Evolutionary conservation across 2,797 vertebrate genomes (phyloP), one percentile per base, ranked within the genome.

Genomic region (Enteromius afrohamiltoni): DNA sequence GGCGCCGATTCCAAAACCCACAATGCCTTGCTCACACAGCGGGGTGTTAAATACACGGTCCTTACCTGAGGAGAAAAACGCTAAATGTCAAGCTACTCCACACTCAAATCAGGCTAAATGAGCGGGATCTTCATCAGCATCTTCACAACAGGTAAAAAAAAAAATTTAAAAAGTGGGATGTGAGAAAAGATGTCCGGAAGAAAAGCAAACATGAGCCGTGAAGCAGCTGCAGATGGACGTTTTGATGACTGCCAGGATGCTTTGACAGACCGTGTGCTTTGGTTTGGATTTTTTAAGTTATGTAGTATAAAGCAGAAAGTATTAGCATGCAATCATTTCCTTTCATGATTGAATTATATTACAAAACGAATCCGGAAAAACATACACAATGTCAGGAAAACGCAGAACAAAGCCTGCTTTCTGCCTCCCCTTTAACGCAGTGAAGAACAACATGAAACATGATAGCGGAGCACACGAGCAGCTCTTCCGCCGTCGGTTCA

Each of bases 21-120:
- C 98, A 88, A 99, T 99, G 80, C 98, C 98, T 91, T 99, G 98
- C 91, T 99, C 98, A 93, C 98, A 99, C 76, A 99, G 93, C 0
- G 98, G 98, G 3, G 98, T 99, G 92, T 99, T 99, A 91, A 99
- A 99, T 88, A 99, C 97, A 92, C 98, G 93, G 76, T 99, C 98
- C 92, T 99, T 98, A 88, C 98, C 98, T 99, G 82, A 6, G 31
- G 68, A 82, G 16, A n/a, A 75, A 70, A 26, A 2, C 17, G 3
- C 34, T 21, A 68, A 31, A 68, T 40, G 31, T 80, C 23, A 47
- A 29, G 10, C 2, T 4, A 69, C 51, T 80, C 16, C 4, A 23
- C 2, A 11, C 47, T 37, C 34, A 8, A 7, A 55, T 60, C 23
- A 70, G 23, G 17, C 37, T 10, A 16, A 60, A 29, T 5, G n/a